A percentile compares a stretch with the other conserved stretches of the same genome.
Evolutionary conservation across 2,113 vertebrate species (phyloP).

Genomic region (Lethenteron reissneri): DNA sequence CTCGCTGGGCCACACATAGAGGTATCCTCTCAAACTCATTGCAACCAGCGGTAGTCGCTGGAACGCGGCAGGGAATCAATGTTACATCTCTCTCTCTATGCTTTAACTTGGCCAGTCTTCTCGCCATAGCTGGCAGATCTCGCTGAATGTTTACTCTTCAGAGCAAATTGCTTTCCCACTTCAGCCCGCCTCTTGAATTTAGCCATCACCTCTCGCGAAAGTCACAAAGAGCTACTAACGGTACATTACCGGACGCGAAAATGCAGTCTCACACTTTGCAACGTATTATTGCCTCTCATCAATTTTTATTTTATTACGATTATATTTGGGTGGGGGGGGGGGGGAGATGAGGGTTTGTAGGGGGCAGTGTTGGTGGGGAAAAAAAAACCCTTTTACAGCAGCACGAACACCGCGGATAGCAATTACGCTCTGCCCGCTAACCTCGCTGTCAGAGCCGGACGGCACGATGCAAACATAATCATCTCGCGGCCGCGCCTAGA

Average conservation of each 20-base stretch:
- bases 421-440: constrained; percentile 4
- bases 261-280: constrained; percentile 3
- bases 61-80: too few relatives aligned
- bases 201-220: neutral
- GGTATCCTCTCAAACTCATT: too few relatives aligned
- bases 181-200: constrained; percentile 1
- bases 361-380: neutral
- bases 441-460: neutral
- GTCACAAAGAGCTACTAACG: constrained; percentile 4
- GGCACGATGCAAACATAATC: constrained; percentile 4
- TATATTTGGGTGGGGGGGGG: too few relatives aligned
- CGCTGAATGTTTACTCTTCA: too few relatives aligned
- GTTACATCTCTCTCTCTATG: too few relatives aligned
- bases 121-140: too few relatives aligned
- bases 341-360: neutral
- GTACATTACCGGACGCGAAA: constrained; percentile 5
- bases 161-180: neutral
- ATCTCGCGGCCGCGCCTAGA: neutral
- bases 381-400: too few relatives aligned
- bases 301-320: neutral
- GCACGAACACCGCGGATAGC: neutral
- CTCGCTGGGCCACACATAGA: too few relatives aligned
- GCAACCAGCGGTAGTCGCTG: too few relatives aligned
- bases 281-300: constrained; percentile 4
- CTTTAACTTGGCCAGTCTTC: too few relatives aligned